Conservation (phyloP, 2,888 invertebrate genomes). For the Eupeodes latifasciatus region DNA sequence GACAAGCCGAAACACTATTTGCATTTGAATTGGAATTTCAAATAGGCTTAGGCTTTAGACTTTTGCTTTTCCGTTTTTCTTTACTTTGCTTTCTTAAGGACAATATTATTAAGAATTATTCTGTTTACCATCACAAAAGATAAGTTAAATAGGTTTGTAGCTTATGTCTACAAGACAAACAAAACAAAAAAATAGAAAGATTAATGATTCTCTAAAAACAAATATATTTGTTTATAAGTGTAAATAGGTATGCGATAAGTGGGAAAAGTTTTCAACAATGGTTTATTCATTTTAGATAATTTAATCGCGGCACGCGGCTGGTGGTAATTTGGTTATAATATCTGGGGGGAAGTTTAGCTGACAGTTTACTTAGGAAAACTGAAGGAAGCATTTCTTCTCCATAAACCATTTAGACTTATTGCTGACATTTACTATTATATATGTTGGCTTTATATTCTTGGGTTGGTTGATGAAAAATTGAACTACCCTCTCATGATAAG, state of each 20-base stretch:
- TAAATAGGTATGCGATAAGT: constrained; percentile 2
- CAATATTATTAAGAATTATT: constrained; percentile 9
- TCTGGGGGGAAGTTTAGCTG: too few species aligned
- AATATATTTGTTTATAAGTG: neutral
- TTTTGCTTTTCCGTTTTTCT: neutral
- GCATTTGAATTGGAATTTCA: constrained; percentile 42
- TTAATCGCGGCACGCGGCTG: neutral
- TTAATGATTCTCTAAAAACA: neutral
- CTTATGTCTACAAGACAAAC: neutral
- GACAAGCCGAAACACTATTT: constrained; percentile 44
- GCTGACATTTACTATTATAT: too few species aligned
- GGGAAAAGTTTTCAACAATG: constrained; percentile 2
- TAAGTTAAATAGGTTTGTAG: constrained; percentile 23
- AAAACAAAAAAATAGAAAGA: neutral
- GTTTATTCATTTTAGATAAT: neutral
- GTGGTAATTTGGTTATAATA: too few species aligned
- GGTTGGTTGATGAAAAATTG: too few species aligned
- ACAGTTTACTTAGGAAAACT: too few species aligned
- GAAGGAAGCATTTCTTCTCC: too few species aligned
- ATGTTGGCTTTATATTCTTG: too few species aligned
- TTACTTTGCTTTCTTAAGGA: neutral
- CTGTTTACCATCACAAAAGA: constrained; percentile 34
- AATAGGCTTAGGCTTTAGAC: neutral
- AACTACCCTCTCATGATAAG: too few species aligned
- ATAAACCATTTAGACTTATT: too few species aligned